Base-by-base conservation (phyloP, 2,113 vertebrate species). In the Protobothrops mucrosquamatus region DNA sequence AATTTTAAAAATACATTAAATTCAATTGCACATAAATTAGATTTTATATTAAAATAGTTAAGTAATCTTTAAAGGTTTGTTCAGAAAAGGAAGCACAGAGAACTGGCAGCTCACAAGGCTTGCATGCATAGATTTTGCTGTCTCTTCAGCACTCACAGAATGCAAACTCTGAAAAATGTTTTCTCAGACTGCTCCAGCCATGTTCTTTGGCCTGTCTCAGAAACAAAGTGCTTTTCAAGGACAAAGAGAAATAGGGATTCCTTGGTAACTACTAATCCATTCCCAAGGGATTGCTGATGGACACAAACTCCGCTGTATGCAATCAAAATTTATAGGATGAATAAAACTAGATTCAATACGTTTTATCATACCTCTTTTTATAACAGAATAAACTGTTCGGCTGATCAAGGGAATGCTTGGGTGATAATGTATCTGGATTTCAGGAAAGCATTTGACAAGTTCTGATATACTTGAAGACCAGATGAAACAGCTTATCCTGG, bases 1-100 rank as follows among this genome's bases (percentile, higher is more conserved):
- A 98, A 98, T 97, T 97, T 81, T 98, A 98, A 98, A 98, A 98
- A 98, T 98, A 98, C 98, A 98, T 98, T 98, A 97, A 98, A 98
- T 98, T 97, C 97, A 97, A 98, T 98, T 98, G 98, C 97, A 98
- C 97, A 97, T 97, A 98, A 98, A 96, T 98, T 97, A 97, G 97
- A 96, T 96, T 96, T 95, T 94, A 85, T 94, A 96, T 96, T 96
- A 69, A 54, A 96, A 94, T 96, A 6, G 96, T 97, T 96, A 97
- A 97, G 96, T 96, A 95, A 96, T 96, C 94, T 97, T 97, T 97
- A 97, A 97, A 97, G 94, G 95, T 97, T 94, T 93, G 95, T 95
- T 95, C 94, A 94, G 74, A 90, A 86, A 91, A 95, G 91, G 92
- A 94, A 91, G 34, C 20, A 57, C 34, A 89, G n/a, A 14, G 14